These are phyloP conservation scores for Malurus splendens DNA, from an alignment of 2,797 vertebrate genomes.

Conservation along the genomic window DNA sequence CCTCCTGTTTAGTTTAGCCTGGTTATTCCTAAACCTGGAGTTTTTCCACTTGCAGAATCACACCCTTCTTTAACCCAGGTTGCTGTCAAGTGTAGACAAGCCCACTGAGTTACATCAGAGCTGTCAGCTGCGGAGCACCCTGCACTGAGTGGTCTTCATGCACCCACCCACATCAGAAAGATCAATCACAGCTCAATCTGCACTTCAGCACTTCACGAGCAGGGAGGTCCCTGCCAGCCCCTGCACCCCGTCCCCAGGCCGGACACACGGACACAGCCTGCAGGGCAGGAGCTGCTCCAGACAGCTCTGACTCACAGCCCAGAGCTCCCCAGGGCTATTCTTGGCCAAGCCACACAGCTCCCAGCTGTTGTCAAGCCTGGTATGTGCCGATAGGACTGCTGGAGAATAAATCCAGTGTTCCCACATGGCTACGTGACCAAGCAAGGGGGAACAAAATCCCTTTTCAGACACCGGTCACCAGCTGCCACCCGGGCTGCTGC, in stretches of 20 bases:
- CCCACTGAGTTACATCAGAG: not conserved
- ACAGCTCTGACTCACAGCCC: slow-evolving; percentile 19
- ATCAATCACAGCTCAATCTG: not conserved
- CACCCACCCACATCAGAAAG: not conserved
- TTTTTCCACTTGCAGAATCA: slow-evolving; percentile 33
- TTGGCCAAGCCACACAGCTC: slow-evolving; percentile 30
- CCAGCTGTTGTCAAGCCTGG: slow-evolving; percentile 51
- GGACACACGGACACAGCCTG: not conserved
- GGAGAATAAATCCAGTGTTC: slow-evolving; percentile 35
- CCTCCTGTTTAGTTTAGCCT: not conserved
- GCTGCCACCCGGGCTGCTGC: not conserved
- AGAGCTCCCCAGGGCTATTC: slow-evolving; percentile 34
- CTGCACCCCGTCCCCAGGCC: not conserved
- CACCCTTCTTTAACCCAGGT: not conserved
- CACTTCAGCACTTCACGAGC: not conserved
- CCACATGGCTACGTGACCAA: slow-evolving; percentile 44
- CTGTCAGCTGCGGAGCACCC: not conserved
- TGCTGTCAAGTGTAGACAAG: slow-evolving; percentile 44
- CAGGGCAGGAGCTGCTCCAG: not conserved
- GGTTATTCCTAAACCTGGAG: slow-evolving; percentile 40
- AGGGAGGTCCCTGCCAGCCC: not conserved
- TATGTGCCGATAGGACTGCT: not conserved
- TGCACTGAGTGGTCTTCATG: not conserved
- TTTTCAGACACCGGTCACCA: not conserved
- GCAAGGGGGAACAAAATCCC: slow-evolving; percentile 6